A percentile compares a stretch with the other conserved stretches of the same genome.
Evolutionary conservation across 64 coral and sea anemone genomes (phyloP).

Genomic region (Pachyseris speciosa): DNA sequence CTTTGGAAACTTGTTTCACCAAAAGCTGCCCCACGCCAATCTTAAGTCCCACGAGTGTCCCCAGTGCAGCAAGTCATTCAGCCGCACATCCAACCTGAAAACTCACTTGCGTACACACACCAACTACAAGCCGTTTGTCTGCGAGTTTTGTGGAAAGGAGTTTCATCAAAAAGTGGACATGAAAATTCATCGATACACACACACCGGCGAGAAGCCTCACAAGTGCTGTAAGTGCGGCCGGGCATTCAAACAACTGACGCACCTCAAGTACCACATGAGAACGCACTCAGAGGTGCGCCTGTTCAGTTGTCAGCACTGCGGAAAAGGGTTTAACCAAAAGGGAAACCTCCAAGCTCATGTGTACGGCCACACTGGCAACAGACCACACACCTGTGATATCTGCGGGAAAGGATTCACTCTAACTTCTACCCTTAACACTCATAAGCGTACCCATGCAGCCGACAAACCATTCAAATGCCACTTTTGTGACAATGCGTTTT

Average conservation of each 20-base stretch:
- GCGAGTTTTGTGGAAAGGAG: conserved; percentile 69
- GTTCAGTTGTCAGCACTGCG: conserved; percentile 61
- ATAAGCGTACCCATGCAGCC: conserved; percentile 65
- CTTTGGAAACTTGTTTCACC: conserved; percentile 57
- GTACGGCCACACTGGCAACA: conserved; percentile 67
- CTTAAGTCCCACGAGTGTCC: conserved; percentile 72
- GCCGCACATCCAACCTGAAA: conserved; percentile 66
- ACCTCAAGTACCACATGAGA: conserved; percentile 65
- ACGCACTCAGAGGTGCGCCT: conserved; percentile 58
- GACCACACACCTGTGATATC: conserved; percentile 64
- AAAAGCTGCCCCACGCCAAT: conserved; percentile 49
- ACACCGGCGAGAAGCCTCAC: conserved; percentile 72
- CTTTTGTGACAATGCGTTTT: conserved; percentile 70
- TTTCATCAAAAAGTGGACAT: conserved; percentile 80
- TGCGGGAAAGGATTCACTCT: conserved; percentile 74
- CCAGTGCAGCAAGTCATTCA: conserved; percentile 77
- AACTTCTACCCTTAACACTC: conserved; percentile 65
- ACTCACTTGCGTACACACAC: conserved; percentile 80
- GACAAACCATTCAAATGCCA: conserved; percentile 72
- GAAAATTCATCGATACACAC: conserved; percentile 79
- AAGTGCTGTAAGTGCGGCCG: conserved; percentile 72
- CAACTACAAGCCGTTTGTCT: conserved; percentile 78
- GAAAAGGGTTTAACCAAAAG: conserved; percentile 74
- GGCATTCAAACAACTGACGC: conserved; percentile 67
- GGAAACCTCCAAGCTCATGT: conserved; percentile 71